Conservation (phyloP, 2,888 invertebrate species). For the Plemyria rubiginata region DNA sequence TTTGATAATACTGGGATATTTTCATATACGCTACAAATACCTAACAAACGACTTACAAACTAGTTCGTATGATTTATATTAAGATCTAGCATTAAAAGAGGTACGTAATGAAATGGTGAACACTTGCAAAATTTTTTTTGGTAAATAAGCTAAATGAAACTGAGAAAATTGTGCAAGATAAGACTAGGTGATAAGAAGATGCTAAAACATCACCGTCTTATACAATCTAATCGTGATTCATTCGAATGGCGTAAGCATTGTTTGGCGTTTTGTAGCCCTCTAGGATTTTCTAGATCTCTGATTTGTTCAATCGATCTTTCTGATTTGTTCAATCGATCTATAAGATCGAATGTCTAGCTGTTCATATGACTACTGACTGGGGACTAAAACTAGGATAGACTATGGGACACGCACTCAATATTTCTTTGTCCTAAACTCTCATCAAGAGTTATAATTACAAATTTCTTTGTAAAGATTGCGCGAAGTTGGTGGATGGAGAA, state of each 20-base stretch:
- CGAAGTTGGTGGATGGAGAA: too few species aligned
- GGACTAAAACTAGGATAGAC: too few species aligned
- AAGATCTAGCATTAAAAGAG: too few species aligned
- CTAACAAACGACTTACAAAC: not conserved
- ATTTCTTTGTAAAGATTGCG: too few species aligned
- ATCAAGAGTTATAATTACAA: too few species aligned
- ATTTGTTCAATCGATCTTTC: not conserved
- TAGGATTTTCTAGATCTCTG: too few species aligned
- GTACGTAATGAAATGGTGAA: not conserved
- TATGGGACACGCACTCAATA: too few species aligned
- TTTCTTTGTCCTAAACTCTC: too few species aligned
- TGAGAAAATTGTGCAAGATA: conserved; percentile 1
- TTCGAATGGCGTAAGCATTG: conserved; percentile 4
- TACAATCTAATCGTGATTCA: conserved; percentile 18
- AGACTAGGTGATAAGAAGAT: not conserved
- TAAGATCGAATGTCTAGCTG: not conserved
- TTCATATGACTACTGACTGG: too few species aligned
- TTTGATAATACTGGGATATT: not conserved
- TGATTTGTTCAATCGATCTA: not conserved
- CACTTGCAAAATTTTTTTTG: not conserved
- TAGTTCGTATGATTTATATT: too few species aligned
- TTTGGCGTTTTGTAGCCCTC: not conserved
- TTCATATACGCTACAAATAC: not conserved
- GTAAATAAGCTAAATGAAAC: not conserved
- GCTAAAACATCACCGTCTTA: not conserved